A percentile compares a stretch with the other conserved stretches of the same genome.
These are phyloP conservation scores for Oscheius sp. DNA, from an alignment of 2,888 invertebrate species.

Conservation along the genomic window DNA sequence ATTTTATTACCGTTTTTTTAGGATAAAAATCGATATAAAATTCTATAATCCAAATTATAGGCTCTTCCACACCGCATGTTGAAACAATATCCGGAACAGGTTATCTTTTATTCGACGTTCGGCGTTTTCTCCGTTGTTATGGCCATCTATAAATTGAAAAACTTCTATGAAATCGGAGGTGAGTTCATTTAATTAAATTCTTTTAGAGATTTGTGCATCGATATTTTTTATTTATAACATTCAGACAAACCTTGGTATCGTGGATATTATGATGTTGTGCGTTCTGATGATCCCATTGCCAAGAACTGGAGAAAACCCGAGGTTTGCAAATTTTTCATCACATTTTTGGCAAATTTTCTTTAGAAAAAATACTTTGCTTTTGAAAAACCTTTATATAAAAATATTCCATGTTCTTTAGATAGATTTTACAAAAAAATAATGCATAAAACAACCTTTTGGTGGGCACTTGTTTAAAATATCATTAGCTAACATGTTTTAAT, in stretches of 20 bases:
- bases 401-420: too few species aligned
- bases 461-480: too few species aligned
- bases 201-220: neutral
- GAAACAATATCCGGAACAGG: conserved; percentile 62
- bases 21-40: neutral
- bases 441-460: too few species aligned
- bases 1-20: neutral
- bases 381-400: too few species aligned
- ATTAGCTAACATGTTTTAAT: neutral
- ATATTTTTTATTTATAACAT: neutral
- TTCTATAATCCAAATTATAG: conserved; percentile 12
- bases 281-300: conserved; percentile 61
- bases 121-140: conserved; percentile 56
- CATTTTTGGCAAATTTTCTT: too few species aligned
- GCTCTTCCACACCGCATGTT: conserved; percentile 53
- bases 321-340: conserved; percentile 37
- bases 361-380: neutral
- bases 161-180: conserved; percentile 47
- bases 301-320: conserved; percentile 65
- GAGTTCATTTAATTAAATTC: conserved; percentile 9
- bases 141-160: conserved; percentile 49
- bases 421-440: too few species aligned
- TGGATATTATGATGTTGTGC: conserved; percentile 64
- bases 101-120: conserved; percentile 63
- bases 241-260: conserved; percentile 47